Conservation (phyloP, 2,888 invertebrate genomes). For the Patella depressa region DNA sequence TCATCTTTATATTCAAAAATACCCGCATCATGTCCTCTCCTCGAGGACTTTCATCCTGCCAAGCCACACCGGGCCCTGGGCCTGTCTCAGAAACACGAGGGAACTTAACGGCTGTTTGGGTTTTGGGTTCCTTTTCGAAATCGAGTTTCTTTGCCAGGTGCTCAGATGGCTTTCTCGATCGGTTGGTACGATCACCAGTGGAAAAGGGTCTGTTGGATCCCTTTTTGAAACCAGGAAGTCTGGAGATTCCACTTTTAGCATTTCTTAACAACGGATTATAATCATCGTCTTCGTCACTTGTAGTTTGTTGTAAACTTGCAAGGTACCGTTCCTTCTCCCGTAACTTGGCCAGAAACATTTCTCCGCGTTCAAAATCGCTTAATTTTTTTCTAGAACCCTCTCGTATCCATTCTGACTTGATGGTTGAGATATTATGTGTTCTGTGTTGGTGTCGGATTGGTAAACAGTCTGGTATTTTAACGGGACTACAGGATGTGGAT, state of each 20-base stretch:
- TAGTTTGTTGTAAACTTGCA: background rate
- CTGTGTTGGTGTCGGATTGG: background rate
- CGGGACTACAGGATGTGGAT: background rate
- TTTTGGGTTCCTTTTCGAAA: background rate
- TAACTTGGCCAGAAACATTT: background rate
- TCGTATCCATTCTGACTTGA: background rate
- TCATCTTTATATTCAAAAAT: background rate
- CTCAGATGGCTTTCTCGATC: background rate
- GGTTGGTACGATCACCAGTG: background rate
- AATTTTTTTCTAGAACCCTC: background rate
- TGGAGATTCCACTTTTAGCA: background rate
- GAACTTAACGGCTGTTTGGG: background rate
- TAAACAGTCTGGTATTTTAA: background rate
- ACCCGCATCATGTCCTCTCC: background rate
- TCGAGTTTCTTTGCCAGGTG: background rate
- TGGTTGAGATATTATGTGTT: background rate
- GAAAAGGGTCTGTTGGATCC: background rate
- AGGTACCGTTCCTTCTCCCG: background rate
- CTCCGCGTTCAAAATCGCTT: background rate
- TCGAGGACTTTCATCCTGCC: background rate
- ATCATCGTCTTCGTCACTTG: background rate
- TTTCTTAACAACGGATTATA: background rate
- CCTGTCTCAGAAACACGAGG: background rate
- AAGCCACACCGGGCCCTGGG: background rate
- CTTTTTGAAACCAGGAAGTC: background rate